phyloP scores from a whole-genome alignment of 2,888 invertebrate species.

The Agonopterix alstromeriana region DNA sequence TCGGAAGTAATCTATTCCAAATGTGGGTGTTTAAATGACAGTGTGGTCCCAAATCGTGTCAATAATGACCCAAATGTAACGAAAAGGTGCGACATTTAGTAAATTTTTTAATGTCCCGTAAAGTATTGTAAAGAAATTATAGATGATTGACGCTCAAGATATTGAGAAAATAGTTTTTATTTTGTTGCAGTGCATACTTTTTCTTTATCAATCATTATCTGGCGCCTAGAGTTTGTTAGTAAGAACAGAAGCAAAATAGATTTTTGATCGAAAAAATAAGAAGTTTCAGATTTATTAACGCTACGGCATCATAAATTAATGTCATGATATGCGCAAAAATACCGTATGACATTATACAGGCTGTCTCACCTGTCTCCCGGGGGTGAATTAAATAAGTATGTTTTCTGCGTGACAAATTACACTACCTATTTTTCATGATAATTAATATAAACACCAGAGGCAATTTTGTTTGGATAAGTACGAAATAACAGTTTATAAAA shows the following conservation, averaged over 20 bases:
- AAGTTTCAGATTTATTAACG: conserved; percentile 5
- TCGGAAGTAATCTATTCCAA: conserved; percentile 46
- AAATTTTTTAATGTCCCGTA: background rate
- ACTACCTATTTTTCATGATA: conserved; percentile 1
- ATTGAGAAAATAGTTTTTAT: background rate
- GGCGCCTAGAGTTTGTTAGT: conserved; percentile 1
- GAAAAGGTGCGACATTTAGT: background rate
- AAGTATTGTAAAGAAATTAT: background rate
- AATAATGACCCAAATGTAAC: conserved; percentile 20
- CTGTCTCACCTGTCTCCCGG: conserved; percentile 6
- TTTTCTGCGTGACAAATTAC: conserved; percentile 14
- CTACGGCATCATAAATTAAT: conserved; percentile 1
- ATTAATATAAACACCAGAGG: conserved; percentile 3
- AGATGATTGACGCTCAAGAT: background rate
- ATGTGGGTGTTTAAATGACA: conserved; percentile 26
- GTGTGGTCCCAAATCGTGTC: conserved; percentile 27
- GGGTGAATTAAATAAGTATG: conserved; percentile 16
- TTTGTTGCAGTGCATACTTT: background rate
- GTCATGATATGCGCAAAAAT: conserved; percentile 5
- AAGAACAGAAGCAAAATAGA: background rate
- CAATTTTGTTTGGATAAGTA: background rate
- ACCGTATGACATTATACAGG: conserved; percentile 5
- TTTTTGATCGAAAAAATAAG: background rate
- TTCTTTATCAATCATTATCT: background rate
- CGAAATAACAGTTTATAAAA: too few relatives aligned